phyloP scores from a whole-genome alignment of 2,888 invertebrate species.

The Tenthredo livida region DNA sequence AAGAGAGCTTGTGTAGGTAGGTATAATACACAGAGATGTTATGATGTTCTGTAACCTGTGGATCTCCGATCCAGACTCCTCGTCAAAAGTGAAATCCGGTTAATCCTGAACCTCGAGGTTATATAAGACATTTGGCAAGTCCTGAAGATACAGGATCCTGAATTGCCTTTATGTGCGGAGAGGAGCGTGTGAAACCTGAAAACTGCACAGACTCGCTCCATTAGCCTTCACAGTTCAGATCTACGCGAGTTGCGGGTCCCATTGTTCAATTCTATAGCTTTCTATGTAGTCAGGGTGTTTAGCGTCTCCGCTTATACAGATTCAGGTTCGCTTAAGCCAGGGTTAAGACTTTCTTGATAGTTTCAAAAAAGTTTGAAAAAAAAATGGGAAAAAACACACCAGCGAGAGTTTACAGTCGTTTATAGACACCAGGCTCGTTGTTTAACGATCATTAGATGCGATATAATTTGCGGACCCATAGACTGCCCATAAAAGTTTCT shows the following conservation, averaged over 20 bases:
- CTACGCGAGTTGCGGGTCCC: slow-evolving; percentile 62
- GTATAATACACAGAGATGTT: slow-evolving; percentile 13
- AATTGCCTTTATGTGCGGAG: slow-evolving; percentile 46
- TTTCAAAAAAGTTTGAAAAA: neutral
- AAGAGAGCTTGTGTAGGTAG: neutral
- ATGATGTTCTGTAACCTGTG: neutral
- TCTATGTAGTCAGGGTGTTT: slow-evolving; percentile 55
- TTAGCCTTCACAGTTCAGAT: slow-evolving; percentile 68
- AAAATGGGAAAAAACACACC: too few species aligned
- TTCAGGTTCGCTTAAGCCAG: slow-evolving; percentile 40
- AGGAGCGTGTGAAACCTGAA: slow-evolving; percentile 71
- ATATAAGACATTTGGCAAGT: neutral
- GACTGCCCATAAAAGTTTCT: neutral
- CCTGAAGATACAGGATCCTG: neutral
- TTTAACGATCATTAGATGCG: neutral
- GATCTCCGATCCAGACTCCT: neutral
- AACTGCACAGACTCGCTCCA: slow-evolving; percentile 65
- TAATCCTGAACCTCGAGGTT: neutral
- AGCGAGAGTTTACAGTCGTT: neutral
- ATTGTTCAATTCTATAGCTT: slow-evolving; percentile 56
- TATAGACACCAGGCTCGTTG: neutral
- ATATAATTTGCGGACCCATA: neutral
- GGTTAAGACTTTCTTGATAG: neutral
- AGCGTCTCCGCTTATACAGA: slow-evolving; percentile 39
- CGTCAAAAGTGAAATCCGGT: slow-evolving; percentile 8